phyloP scores from a whole-genome alignment of 2,888 invertebrate genomes.

The Cylloceria caligata region DNA sequence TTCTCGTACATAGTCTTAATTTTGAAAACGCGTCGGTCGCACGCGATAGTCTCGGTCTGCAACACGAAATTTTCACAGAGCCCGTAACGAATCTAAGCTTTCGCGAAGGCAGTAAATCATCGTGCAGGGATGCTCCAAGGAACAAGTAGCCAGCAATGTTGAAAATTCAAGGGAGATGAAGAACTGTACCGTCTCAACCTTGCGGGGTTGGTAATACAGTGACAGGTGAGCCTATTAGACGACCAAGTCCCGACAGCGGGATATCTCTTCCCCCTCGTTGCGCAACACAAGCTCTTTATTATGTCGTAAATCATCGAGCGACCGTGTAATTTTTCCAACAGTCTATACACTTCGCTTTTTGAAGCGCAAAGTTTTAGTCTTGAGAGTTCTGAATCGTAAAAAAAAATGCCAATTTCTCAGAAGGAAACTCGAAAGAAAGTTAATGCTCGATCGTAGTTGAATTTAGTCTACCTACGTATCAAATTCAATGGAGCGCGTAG shows the following conservation, averaged over 20 bases:
- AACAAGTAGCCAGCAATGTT: conserved; percentile 11
- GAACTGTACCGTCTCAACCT: conserved; percentile 1
- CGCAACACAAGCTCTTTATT: conserved; percentile 62
- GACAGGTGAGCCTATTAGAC: conserved; percentile 21
- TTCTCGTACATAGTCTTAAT: not conserved
- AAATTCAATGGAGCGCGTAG: not conserved
- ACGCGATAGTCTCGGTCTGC: conserved; percentile 1
- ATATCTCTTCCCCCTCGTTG: conserved; percentile 33
- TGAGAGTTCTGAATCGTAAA: not conserved
- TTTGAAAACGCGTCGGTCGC: conserved; percentile 1
- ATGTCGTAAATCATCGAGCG: conserved; percentile 59
- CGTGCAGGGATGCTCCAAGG: not conserved
- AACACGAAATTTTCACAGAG: not conserved
- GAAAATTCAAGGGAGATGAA: conserved; percentile 32
- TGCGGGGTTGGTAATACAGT: not conserved
- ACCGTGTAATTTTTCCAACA: conserved; percentile 40
- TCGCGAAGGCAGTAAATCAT: conserved; percentile 41
- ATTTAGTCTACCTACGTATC: not conserved
- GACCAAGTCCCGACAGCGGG: conserved; percentile 18
- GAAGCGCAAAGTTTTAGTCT: not conserved
- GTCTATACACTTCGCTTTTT: conserved; percentile 45
- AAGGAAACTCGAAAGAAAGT: not conserved
- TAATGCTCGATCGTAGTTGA: not conserved
- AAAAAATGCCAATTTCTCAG: not conserved
- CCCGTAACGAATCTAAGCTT: conserved; percentile 33